Percentiles rank a stretch among this genome's conserved stretches.
Evolutionary conservation across 2,888 invertebrate genomes (phyloP).

Genomic region (Scaptomyza parva): DNA sequence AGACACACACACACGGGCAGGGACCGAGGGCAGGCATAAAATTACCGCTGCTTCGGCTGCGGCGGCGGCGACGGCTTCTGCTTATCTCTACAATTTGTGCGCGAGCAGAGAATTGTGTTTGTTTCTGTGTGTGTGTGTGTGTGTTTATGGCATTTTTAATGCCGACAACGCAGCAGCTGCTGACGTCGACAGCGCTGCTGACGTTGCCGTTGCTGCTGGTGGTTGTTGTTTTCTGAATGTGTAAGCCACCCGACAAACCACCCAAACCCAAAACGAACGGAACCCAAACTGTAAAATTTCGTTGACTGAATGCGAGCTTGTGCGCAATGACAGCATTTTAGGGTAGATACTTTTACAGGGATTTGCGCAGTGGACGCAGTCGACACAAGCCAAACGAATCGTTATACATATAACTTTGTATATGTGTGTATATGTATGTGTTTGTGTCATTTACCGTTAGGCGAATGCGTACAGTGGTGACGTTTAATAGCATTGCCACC

Average conservation of each 20-base stretch:
- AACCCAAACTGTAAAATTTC: constrained; percentile 51
- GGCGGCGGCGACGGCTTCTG: constrained; percentile 29
- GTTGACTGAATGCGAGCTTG: constrained; percentile 73
- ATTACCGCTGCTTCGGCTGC: constrained; percentile 49
- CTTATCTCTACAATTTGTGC: constrained; percentile 47
- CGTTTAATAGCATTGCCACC: constrained; percentile 53
- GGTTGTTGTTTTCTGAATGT: constrained; percentile 54
- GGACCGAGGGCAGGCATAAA: constrained; percentile 51
- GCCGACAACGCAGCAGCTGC: constrained; percentile 62
- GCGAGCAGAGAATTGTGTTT: constrained; percentile 5
- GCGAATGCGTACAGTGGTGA: constrained; percentile 70
- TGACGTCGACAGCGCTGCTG: constrained; percentile 43
- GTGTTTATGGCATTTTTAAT: constrained; percentile 72
- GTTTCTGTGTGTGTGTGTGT: constrained; percentile 31
- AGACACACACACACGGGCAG: neutral
- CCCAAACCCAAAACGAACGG: constrained; percentile 25
- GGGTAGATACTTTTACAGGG: constrained; percentile 84
- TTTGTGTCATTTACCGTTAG: constrained; percentile 53
- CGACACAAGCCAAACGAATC: constrained; percentile 62
- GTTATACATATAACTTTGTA: constrained; percentile 29
- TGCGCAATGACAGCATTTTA: constrained; percentile 84
- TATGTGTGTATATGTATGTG: constrained; percentile 13
- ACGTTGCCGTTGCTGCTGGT: constrained; percentile 11
- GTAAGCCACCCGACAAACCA: constrained; percentile 44
- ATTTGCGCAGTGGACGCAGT: constrained; percentile 83